These are phyloP conservation scores for Euzophera pinguis DNA, from an alignment of 2,888 invertebrate species.

Conservation along the genomic window DNA sequence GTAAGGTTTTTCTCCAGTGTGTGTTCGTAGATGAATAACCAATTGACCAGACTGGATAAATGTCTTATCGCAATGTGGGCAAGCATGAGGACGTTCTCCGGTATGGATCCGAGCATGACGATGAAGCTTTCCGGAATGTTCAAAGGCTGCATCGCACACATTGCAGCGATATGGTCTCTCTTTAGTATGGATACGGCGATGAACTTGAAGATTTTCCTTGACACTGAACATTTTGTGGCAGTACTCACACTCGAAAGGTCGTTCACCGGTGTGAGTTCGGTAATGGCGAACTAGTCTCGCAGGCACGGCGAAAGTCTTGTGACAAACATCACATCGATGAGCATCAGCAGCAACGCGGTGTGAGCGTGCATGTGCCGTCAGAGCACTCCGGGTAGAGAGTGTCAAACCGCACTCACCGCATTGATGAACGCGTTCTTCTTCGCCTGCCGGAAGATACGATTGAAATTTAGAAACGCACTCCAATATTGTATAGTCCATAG, in stretches of 20 bases:
- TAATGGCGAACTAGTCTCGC: slow-evolving; percentile 92
- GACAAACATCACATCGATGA: slow-evolving; percentile 93
- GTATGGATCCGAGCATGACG: slow-evolving; percentile 95
- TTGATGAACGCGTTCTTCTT: slow-evolving; percentile 70
- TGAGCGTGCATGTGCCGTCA: slow-evolving; percentile 84
- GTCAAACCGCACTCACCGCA: slow-evolving; percentile 87
- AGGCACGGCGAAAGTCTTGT: slow-evolving; percentile 94
- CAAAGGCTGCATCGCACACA: slow-evolving; percentile 93
- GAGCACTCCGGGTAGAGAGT: slow-evolving; percentile 87
- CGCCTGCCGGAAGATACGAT: slow-evolving; percentile 69
- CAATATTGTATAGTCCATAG: too few species aligned
- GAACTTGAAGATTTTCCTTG: slow-evolving; percentile 94
- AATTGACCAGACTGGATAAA: slow-evolving; percentile 95
- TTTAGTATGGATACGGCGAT: slow-evolving; percentile 93
- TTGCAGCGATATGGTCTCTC: slow-evolving; percentile 94
- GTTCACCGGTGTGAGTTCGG: slow-evolving; percentile 93
- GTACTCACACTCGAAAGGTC: slow-evolving; percentile 94
- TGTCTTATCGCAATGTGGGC: slow-evolving; percentile 91
- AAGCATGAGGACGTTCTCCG: slow-evolving; percentile 93
- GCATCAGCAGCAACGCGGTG: slow-evolving; percentile 81
- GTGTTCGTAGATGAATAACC: slow-evolving; percentile 94
- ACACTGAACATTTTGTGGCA: slow-evolving; percentile 96
- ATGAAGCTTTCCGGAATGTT: slow-evolving; percentile 93
- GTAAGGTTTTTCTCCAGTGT: slow-evolving; percentile 93
- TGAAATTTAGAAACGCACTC: slow-evolving; percentile 39